Evolutionary conservation across 1,140 invertebrate genomes (phyloP), one percentile per base, ranked within the genome.

Genomic region (Trissolcus basalis): DNA sequence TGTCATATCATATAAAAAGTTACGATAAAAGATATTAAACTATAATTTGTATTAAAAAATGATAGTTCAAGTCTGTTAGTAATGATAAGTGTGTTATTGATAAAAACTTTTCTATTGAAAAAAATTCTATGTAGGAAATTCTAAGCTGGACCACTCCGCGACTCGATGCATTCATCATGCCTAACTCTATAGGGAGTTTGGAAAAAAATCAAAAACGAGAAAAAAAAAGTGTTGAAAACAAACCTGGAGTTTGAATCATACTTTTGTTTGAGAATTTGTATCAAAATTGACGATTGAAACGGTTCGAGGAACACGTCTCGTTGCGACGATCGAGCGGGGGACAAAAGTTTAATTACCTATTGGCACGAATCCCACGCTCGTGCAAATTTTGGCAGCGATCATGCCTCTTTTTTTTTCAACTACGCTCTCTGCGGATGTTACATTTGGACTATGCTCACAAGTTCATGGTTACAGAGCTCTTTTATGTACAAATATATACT

Each of bases 281-380:
- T 13, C 14, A 8, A 3, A 36, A 39, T n/a, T n/a, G n/a, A n/a
- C n/a, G n/a, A n/a, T n/a, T n/a, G n/a, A n/a, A n/a, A n/a, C n/a
- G n/a, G n/a, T n/a, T n/a, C n/a, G n/a, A n/a, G n/a, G n/a, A n/a
- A n/a, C n/a, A n/a, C n/a, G n/a, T n/a, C n/a, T n/a, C n/a, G n/a
- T n/a, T n/a, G n/a, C n/a, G n/a, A n/a, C 36, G 9, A 19, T 58
- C 47, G 44, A 55, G 67, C 58, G 39, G n/a, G n/a, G n/a, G 33
- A 70, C 43, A 65, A 70, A 75, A 63, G 65, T 77, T 58, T 65
- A 71, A 59, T 75, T 78, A 79, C 77, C 76, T 58, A 71, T 74
- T 79, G 73, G 74, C 78, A 79, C 60, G 16, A 70, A 54, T 75
- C 70, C 65, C 64, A 77, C 65, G 58, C 15, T 59, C 43, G 39